Evolutionary conservation across 2,888 invertebrate genomes (phyloP).

Genomic region (Zaprionus obscuricornis): DNA sequence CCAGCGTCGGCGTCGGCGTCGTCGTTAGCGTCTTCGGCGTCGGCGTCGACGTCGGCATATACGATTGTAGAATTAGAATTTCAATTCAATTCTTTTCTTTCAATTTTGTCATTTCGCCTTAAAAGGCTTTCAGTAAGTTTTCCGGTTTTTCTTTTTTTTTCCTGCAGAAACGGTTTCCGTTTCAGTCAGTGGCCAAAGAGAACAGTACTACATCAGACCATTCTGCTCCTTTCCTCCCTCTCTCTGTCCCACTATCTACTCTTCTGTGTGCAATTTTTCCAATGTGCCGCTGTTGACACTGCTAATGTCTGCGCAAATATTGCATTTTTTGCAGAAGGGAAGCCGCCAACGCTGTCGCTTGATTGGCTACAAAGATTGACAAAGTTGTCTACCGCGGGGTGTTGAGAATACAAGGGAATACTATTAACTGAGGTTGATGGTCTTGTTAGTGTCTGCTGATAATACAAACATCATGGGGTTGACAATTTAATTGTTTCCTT

Average conservation of each 20-base stretch:
- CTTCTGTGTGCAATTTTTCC: slow-evolving; percentile 39
- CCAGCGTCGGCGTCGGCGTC: background rate
- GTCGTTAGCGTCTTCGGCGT: too few relatives aligned
- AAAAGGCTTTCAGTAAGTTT: slow-evolving; percentile 64
- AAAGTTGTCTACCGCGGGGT: background rate
- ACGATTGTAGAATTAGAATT: slow-evolving; percentile 40
- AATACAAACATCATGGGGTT: slow-evolving; percentile 20
- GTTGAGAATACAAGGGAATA: background rate
- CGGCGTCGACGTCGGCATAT: slow-evolving; percentile 48
- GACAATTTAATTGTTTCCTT: slow-evolving; percentile 42
- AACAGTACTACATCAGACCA: too few relatives aligned
- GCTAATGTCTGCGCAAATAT: slow-evolving; percentile 71
- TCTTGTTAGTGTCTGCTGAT: slow-evolving; percentile 44
- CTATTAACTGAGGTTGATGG: slow-evolving; percentile 46
- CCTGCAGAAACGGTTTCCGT: slow-evolving; percentile 56
- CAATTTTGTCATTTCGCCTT: slow-evolving; percentile 29
- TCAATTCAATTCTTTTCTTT: background rate
- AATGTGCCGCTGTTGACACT: slow-evolving; percentile 62
- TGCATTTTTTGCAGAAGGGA: slow-evolving; percentile 53
- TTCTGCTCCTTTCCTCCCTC: background rate
- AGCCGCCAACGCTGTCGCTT: slow-evolving; percentile 35
- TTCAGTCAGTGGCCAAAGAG: slow-evolving; percentile 14
- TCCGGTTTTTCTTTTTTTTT: too few relatives aligned
- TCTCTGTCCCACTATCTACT: background rate
- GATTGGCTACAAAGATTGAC: slow-evolving; percentile 27